Base-by-base conservation (phyloP, 1,140 invertebrate genomes). In the Trichoplusia ni region DNA sequence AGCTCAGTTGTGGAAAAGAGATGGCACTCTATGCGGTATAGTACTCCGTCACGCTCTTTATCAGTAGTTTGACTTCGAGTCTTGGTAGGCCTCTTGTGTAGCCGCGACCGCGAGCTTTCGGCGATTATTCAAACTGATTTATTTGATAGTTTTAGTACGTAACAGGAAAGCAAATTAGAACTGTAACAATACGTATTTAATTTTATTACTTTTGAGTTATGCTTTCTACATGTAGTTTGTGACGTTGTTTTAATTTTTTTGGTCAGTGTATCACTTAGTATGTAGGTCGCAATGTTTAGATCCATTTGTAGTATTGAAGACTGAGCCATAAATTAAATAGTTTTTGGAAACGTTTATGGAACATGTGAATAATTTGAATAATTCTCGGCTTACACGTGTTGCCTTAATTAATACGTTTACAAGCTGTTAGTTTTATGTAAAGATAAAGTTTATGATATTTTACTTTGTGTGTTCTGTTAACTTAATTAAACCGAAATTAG, bases 111-210 rank as follows among this genome's bases (percentile, higher is more conserved):
- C n/a, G n/a, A n/a, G 59, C 74, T 76, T 77, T 76, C 71, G 71
- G 70, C 76, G 71, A 81, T 81, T 75, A 82, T 73, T 84, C 80
- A 82, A 72, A 64, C 66, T 80, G 79, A 84, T 84, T 81, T 82
- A 81, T 78, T 66, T 53, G 58, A 53, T 42, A 42, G 40, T 60
- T 60, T 46, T 53, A 68, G 69, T 75, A 70, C 65, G 65, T 64
- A 73, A 46, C 33, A 61, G 51, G 72, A 73, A 73, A 75, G 69
- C 67, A 71, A 67, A 73, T 67, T 71, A 67, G 49, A 67, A 69
- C 16, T 31, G 31, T 46, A 42, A 47, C 29, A 46, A 58, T 35
- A 6, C 9, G 3, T 3, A 6, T 19, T 29, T 3, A 18, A 8
- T 58, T 58, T 56, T 58, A 58, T 58, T 58, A 27, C 11, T 23